Conservation (phyloP, 2,113 vertebrate species). For the Eptatretus burgeri region DNA sequence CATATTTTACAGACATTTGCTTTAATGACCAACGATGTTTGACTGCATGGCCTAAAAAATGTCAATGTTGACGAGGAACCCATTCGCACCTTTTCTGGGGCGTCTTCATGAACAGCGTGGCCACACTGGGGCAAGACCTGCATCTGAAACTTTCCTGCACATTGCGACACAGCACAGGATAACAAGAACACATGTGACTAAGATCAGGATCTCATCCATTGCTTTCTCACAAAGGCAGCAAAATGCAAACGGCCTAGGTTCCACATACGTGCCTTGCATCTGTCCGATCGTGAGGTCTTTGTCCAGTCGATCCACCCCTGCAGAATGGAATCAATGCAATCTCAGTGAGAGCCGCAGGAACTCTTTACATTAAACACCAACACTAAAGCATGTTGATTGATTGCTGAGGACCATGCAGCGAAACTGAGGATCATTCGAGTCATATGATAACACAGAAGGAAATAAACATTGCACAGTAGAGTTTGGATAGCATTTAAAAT, state of each 20-base stretch:
- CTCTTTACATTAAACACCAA: too few relatives aligned
- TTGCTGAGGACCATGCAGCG: too few relatives aligned
- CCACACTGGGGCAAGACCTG: slow-evolving; percentile 91
- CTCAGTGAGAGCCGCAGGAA: too few relatives aligned
- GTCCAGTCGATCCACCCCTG: slow-evolving; percentile 86
- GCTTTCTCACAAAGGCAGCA: not conserved
- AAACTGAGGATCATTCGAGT: too few relatives aligned
- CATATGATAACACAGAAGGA: too few relatives aligned
- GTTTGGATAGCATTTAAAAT: too few relatives aligned
- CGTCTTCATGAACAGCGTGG: slow-evolving; percentile 91
- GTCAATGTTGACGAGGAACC: not conserved
- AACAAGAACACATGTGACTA: not conserved
- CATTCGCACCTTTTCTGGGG: slow-evolving; percentile 55
- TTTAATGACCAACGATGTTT: not conserved
- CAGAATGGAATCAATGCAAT: slow-evolving; percentile 5
- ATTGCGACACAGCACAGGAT: not conserved
- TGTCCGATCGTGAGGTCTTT: slow-evolving; percentile 97
- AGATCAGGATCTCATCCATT: not conserved
- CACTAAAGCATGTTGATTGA: too few relatives aligned
- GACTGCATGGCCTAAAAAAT: not conserved
- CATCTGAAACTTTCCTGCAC: slow-evolving; percentile 93
- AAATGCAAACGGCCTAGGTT: not conserved
- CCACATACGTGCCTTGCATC: slow-evolving; percentile 56
- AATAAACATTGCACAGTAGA: too few relatives aligned
- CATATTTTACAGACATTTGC: not conserved